Evolutionary conservation across 2,797 vertebrate species (phyloP), one percentile per base, ranked within the genome.

Genomic region (Sibirionetta formosa): DNA sequence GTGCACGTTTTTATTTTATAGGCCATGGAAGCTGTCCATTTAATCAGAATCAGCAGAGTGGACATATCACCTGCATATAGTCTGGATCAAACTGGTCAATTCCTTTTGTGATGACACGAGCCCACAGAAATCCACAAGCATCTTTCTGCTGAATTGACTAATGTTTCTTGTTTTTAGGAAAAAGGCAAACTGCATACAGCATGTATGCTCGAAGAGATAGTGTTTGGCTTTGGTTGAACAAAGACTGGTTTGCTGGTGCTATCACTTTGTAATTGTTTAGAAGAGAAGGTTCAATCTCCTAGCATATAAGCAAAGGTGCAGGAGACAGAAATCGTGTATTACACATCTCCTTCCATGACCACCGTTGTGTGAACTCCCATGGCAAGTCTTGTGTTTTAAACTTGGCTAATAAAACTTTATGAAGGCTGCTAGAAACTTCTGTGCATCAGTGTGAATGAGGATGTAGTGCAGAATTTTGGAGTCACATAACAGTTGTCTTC

Each of bases 141-240:
- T 64, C 29, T 89, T 91, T 94, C 84, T 95, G 86, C 83, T 96
- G 90, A 96, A 80, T 56, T 82, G 40, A 65, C 83, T 93, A 16
- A 85, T 75, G 70, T 68, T 91, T 69, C 80, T 82, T 92, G 73
- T 26, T 86, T 94, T 93, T 64, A 82, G 78, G 58, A 86, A 94
- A 96, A 87, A 82, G 19, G 5, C 44, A 36, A 82, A 85, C 54
- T 64, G 91, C 89, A 89, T 78, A 81, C 79, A 83, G 91, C 71
- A 15, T 11, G 36, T 72, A 50, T 84, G 42, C 54, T 83, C 56
- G 68, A 88, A 82, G 83, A 57, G 31, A 17, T 9, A 31, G 16
- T 60, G 70, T 85, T 42, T 40, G 29, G 63, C 50, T 95, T 94
- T 88, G 72, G 38, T 3, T 48, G 53, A 93, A 94, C 60, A 89